Base-by-base conservation (phyloP, 2,797 vertebrate genomes). In the Zalophus californianus region DNA sequence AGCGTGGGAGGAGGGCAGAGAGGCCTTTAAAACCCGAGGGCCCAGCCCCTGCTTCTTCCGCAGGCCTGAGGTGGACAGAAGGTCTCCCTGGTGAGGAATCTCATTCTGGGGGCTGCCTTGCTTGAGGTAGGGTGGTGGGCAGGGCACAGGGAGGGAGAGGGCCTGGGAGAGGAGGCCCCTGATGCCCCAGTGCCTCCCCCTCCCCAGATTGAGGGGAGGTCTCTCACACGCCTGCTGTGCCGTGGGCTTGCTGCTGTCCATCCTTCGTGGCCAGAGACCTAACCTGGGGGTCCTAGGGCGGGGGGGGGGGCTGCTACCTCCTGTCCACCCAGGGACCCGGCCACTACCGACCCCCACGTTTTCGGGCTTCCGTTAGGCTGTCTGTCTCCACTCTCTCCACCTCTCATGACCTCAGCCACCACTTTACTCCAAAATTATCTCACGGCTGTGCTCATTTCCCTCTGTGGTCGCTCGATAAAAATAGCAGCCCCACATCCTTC, bases 71-170 rank as follows among this genome's bases (percentile, higher is more conserved):
- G 50, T 62, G 0, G 16, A 89, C 25, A 85, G 70, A 29, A 25
- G 38, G 41, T 23, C 91, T 72, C 35, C 10, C 77, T 1, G 97
- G 97, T 98, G 93, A 98, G 97, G 29, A 90, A 32, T 91, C 54
- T 78, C 44, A 13, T 52, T 79, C 70, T 64, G n/a, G 91, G 86
- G 56, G 35, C 68, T 70, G 20, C 44, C 54, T 91, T n/a, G 52
- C 60, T n/a, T 9, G 38, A 1, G 23, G 32, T 8, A 0, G 2
- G 25, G 3, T 1, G 15, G 3, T 0, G 38, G 44, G 35, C 15
- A 9, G 8, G 78, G n/a, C 16, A 2, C n/a, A 18, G 48, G 54
- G 41, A 77, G 48, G 38, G 70, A 32, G 72, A 29, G 25, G 41
- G 50, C 27, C 48, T 77, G 35, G 15, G n/a, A 56, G 70, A 48